Conservation (phyloP, 2,888 invertebrate species). For the Tinea trinotella region DNA sequence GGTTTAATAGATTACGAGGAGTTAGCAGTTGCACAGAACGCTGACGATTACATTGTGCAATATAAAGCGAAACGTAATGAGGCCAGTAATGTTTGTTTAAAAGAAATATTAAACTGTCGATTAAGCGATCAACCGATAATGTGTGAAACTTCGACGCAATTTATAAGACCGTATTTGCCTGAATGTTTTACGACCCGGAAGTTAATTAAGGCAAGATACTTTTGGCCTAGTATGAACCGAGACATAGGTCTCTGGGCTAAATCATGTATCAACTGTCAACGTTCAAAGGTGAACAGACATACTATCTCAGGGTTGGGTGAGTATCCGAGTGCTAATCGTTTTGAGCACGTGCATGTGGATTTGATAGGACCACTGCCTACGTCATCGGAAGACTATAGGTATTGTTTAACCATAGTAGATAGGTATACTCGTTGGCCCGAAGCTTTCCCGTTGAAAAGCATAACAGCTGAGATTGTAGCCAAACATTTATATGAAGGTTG, state of each 20-base stretch:
- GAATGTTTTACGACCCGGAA: background rate
- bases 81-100: no score
- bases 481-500: slow-evolving; percentile 6
- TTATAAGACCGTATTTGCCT: no score
- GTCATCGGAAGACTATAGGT: background rate
- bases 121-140: no score
- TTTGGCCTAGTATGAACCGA: slow-evolving; percentile 18
- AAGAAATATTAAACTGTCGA: no score
- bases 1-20: background rate
- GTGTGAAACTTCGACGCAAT: no score
- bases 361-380: background rate
- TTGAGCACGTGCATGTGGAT: slow-evolving; percentile 2
- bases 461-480: slow-evolving; percentile 5
- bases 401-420: slow-evolving; percentile 8
- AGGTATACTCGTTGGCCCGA: slow-evolving; percentile 3
- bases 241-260: slow-evolving; percentile 15
- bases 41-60: no score
- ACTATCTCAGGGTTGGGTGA: background rate
- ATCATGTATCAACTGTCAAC: slow-evolving; percentile 14
- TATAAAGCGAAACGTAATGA: no score
- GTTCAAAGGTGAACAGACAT: slow-evolving; percentile 3
- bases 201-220: slow-evolving; percentile 1
- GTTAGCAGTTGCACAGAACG: background rate
- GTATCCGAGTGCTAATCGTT: background rate
- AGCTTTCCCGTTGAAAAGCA: background rate